Evolutionary conservation across 2,888 invertebrate genomes (phyloP).

Genomic region (Drosophila neutralis): DNA sequence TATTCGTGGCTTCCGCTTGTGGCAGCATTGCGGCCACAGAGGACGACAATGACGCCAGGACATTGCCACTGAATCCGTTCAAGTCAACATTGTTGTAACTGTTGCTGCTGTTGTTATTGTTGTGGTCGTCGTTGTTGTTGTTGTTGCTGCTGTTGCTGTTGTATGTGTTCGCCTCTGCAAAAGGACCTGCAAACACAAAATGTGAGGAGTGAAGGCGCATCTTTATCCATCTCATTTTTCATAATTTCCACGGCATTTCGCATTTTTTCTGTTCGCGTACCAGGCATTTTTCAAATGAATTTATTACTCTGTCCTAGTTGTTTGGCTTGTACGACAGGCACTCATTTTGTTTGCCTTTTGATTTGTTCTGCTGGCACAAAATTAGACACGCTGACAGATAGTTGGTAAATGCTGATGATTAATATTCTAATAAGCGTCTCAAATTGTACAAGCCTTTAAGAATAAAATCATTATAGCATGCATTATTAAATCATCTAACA

Average conservation of each 20-base stretch:
- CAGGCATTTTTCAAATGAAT: conserved; percentile 54
- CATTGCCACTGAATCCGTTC: conserved; percentile 43
- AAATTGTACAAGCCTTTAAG: too few species aligned
- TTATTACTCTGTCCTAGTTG: conserved; percentile 40
- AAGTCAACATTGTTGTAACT: conserved; percentile 30
- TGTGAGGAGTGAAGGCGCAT: not conserved
- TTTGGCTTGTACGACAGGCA: not conserved
- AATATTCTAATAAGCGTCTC: not conserved
- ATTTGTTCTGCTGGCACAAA: conserved; percentile 31
- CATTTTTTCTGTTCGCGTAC: conserved; percentile 16
- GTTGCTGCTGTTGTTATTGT: conserved; percentile 25
- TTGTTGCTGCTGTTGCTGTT: conserved; percentile 24
- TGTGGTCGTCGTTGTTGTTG: conserved; percentile 23
- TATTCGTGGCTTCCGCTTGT: conserved; percentile 71
- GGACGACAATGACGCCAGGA: conserved; percentile 36
- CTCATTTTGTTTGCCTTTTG: conserved; percentile 37
- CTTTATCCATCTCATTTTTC: conserved; percentile 27
- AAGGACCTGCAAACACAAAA: conserved; percentile 48
- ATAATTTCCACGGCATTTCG: conserved; percentile 28
- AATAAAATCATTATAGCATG: not conserved
- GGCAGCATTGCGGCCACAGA: conserved; percentile 45
- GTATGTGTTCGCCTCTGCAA: conserved; percentile 41
- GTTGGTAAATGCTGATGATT: not conserved
- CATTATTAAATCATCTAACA: not conserved
- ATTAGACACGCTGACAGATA: not conserved